Evolutionary conservation across 2,113 vertebrate species (phyloP).

Genomic region (Leucoraja erinaceus): DNA sequence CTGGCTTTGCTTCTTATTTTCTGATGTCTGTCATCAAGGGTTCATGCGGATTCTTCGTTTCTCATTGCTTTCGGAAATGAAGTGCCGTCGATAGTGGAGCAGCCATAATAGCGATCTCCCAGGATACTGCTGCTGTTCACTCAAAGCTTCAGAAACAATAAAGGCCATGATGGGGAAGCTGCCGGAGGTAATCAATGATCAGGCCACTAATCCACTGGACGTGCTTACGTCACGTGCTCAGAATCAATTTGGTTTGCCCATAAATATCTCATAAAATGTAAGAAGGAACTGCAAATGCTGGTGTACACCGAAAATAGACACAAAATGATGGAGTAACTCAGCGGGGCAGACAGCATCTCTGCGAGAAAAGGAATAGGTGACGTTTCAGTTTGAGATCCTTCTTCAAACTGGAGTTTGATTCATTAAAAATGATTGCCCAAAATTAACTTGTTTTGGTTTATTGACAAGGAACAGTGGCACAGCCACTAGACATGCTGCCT

Average conservation of each 20-base stretch:
- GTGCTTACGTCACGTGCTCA: not conserved
- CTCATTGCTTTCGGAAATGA: not conserved
- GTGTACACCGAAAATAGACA: too few species aligned
- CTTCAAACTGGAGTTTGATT: not conserved
- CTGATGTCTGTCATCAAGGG: not conserved
- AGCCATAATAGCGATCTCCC: not conserved
- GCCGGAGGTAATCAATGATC: not conserved
- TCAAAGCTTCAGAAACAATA: not conserved
- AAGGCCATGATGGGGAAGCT: not conserved
- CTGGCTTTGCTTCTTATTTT: not conserved
- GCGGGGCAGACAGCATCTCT: too few species aligned
- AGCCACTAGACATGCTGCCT: too few species aligned
- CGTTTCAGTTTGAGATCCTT: too few species aligned
- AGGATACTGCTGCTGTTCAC: not conserved
- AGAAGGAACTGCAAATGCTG: too few species aligned
- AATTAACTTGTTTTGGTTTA: not conserved
- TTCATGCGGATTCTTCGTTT: not conserved
- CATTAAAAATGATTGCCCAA: not conserved
- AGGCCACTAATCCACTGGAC: not conserved
- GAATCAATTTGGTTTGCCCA: too few species aligned
- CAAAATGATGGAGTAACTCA: too few species aligned
- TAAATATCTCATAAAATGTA: not conserved
- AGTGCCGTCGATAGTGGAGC: not conserved
- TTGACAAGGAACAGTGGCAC: too few species aligned
- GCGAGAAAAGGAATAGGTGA: too few species aligned